Evolutionary conservation across 2,888 invertebrate species (phyloP).

Genomic region (Crossocerus cetratus): DNA sequence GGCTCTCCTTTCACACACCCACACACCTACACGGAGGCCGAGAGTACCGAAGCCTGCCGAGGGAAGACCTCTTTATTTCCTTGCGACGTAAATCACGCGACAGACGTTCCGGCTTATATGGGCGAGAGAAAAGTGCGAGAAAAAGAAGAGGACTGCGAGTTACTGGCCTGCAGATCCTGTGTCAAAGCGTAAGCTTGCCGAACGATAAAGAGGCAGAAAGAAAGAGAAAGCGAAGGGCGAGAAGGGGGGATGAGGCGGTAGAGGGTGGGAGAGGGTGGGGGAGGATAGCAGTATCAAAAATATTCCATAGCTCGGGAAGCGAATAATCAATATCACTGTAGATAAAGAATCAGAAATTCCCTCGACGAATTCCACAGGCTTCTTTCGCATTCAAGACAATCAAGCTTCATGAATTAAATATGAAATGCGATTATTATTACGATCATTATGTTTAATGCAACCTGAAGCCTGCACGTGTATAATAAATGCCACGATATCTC

Average conservation of each 20-base stretch:
- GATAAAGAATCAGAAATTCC: no score
- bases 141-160: constrained; percentile 13
- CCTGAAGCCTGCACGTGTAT: no score
- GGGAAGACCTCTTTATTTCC: constrained; percentile 58
- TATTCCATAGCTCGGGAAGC: constrained; percentile 70
- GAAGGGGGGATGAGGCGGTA: not conserved
- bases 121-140: constrained; percentile 8
- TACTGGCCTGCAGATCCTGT: no score
- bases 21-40: not conserved
- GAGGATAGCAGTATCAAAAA: constrained; percentile 32
- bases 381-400: no score
- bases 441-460: no score
- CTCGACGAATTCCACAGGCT: no score
- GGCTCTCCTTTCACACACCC: constrained; percentile 4
- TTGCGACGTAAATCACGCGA: constrained; percentile 66
- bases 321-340: constrained; percentile 72
- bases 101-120: constrained; percentile 52
- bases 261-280: constrained; percentile 16
- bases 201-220: not conserved
- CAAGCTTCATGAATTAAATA: no score
- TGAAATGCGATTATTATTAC: no score
- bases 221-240: constrained; percentile 11
- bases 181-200: no score
- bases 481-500: no score
- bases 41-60: not conserved